These are phyloP conservation scores for Sebastes goodei DNA, from an alignment of 2,797 vertebrate genomes.

Conservation along the genomic window DNA sequence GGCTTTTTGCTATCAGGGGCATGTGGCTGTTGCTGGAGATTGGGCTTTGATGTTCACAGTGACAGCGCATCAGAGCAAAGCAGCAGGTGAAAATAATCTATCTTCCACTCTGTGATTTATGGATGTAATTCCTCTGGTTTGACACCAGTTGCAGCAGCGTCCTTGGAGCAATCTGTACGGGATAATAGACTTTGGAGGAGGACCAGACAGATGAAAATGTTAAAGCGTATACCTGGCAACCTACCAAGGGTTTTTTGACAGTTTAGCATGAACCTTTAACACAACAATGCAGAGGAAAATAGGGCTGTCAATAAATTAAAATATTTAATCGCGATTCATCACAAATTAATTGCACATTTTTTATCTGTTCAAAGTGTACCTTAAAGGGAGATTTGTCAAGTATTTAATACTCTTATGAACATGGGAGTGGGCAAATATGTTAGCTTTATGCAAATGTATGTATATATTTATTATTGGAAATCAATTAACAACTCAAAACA, in stretches of 20 bases:
- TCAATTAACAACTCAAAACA: no score
- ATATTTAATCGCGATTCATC: no score
- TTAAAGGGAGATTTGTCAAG: no score
- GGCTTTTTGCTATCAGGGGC: conserved; percentile 31
- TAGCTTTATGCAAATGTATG: no score
- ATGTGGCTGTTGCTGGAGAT: conserved; percentile 12
- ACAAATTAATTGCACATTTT: no score
- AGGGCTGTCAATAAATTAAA: no score
- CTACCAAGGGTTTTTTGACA: not conserved
- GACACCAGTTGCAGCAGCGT: conserved; percentile 10
- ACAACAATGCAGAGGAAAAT: not conserved
- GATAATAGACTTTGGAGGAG: conserved; percentile 14
- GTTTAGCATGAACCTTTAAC: not conserved
- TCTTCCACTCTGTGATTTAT: conserved; percentile 44
- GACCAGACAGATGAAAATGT: conserved; percentile 11
- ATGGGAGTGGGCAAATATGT: no score
- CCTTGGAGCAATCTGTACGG: conserved; percentile 18
- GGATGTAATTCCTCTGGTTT: conserved; percentile 39
- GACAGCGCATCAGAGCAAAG: conserved; percentile 44
- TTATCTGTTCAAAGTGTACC: no score
- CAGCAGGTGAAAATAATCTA: conserved; percentile 60
- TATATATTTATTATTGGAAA: no score
- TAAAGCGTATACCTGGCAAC: not conserved
- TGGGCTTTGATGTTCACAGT: conserved; percentile 37
- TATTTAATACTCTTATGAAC: no score